Evolutionary conservation across 1,140 invertebrate species (phyloP).

Genomic region (Hyles vespertilio): DNA sequence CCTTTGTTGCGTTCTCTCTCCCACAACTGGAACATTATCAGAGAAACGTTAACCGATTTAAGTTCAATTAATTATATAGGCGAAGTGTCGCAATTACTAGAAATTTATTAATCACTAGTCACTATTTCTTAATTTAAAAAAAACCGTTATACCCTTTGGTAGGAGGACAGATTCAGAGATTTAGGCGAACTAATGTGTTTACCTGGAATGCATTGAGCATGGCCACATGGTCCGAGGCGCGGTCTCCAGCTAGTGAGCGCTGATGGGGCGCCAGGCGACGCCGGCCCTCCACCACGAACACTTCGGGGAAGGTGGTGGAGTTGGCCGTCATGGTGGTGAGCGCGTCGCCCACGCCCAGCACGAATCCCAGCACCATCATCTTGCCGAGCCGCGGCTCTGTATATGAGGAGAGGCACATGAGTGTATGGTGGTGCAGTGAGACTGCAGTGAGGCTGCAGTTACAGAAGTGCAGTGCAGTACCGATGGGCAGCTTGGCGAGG

Average conservation of each 20-base stretch:
- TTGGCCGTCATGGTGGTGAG: conserved; percentile 96
- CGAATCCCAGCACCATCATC: conserved; percentile 92
- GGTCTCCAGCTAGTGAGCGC: conserved; percentile 87
- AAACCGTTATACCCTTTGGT: too few species aligned
- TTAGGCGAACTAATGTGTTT: neutral
- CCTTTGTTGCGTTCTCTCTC: conserved; percentile 85
- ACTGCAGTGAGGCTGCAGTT: neutral
- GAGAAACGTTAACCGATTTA: too few species aligned
- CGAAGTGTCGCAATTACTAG: too few species aligned
- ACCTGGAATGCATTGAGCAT: conserved; percentile 94
- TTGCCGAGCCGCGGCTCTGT: conserved; percentile 93
- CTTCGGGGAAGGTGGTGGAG: conserved; percentile 93
- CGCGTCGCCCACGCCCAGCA: conserved; percentile 92
- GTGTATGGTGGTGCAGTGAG: neutral
- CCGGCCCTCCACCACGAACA: conserved; percentile 84
- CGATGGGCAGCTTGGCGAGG: conserved; percentile 92
- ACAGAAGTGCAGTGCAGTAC: conserved; percentile 23
- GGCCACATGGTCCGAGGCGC: conserved; percentile 96
- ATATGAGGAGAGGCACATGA: neutral
- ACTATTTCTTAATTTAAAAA: too few species aligned
- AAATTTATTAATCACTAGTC: too few species aligned
- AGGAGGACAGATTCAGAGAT: too few species aligned
- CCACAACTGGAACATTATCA: conserved; percentile 79
- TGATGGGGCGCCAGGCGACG: conserved; percentile 85
- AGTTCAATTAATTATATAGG: too few species aligned